A percentile compares a stretch with the other conserved stretches of the same genome.
These are phyloP conservation scores for Bambusicola thoracicus DNA, from an alignment of 2,113 vertebrate species.

Conservation along the genomic window DNA sequence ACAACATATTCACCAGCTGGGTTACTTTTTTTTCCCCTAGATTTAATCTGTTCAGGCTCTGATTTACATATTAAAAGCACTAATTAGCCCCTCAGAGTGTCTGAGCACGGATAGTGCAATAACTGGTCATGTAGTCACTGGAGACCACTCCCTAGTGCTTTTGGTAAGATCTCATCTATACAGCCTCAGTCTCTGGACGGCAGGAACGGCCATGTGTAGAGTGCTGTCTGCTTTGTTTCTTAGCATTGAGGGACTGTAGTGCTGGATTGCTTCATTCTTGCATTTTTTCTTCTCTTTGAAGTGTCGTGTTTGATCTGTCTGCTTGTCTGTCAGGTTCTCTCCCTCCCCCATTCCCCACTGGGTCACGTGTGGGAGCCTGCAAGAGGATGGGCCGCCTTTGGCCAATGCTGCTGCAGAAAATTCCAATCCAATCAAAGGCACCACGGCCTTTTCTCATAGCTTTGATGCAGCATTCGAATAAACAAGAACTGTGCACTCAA, in stretches of 20 bases:
- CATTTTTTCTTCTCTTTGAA: conserved; percentile 82
- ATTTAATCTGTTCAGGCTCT: conserved; percentile 93
- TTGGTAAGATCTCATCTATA: conserved; percentile 73
- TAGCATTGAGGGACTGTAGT: conserved; percentile 67
- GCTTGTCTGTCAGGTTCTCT: conserved; percentile 77
- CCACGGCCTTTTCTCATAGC: conserved; percentile 19
- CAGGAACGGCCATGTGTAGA: conserved; percentile 77
- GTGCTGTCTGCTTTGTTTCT: conserved; percentile 78
- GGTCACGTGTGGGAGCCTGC: not conserved
- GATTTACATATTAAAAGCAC: conserved; percentile 99
- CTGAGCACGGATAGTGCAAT: conserved; percentile 86
- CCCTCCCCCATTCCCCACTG: conserved; percentile 18
- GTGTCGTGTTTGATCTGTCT: conserved; percentile 85
- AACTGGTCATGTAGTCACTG: conserved; percentile 85
- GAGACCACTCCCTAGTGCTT: conserved; percentile 75
- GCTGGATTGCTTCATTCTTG: conserved; percentile 69
- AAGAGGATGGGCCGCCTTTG: not conserved
- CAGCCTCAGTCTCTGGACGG: conserved; percentile 76
- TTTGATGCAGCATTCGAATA: conserved; percentile 49
- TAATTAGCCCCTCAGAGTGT: conserved; percentile 99
- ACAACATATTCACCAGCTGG: conserved; percentile 98
- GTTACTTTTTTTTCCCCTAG: conserved; percentile 79
- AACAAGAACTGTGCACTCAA: conserved; percentile 27
- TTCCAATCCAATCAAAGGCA: conserved; percentile 4
- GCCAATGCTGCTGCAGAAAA: not conserved